Percentiles rank a stretch among this genome's conserved stretches.
Evolutionary conservation across 2,888 invertebrate genomes (phyloP).

Genomic region (Tineola bisselliella): DNA sequence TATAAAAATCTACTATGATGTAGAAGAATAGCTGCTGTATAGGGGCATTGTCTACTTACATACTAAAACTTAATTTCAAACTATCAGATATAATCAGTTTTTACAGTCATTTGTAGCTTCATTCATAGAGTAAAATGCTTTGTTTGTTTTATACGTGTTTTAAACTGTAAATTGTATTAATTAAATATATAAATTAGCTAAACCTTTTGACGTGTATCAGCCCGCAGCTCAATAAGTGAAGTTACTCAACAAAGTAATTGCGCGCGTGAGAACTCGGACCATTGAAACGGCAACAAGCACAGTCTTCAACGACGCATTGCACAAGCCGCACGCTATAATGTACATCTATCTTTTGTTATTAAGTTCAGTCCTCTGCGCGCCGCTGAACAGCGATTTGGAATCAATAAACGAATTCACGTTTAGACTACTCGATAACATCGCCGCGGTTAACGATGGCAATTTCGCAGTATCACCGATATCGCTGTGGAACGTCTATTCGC

Average conservation of each 20-base stretch:
- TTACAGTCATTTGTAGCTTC: no score
- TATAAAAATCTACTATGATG: no score
- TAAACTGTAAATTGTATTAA: no score
- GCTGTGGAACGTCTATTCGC: slow-evolving; percentile 50
- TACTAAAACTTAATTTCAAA: no score
- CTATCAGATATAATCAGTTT: no score
- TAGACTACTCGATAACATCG: slow-evolving; percentile 44
- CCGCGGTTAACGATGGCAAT: slow-evolving; percentile 47
- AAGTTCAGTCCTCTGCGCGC: slow-evolving; percentile 22
- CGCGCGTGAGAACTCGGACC: slow-evolving; percentile 36
- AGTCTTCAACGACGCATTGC: neutral
- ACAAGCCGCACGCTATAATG: slow-evolving; percentile 29
- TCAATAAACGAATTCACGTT: slow-evolving; percentile 47
- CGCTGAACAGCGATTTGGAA: slow-evolving; percentile 32
- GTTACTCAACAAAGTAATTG: slow-evolving; percentile 45
- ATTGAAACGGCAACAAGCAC: slow-evolving; percentile 31
- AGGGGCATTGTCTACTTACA: no score
- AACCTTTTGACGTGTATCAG: slow-evolving; percentile 13
- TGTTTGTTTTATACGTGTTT: no score
- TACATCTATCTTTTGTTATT: neutral
- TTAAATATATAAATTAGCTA: neutral
- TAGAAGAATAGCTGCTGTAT: no score
- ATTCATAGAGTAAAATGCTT: no score
- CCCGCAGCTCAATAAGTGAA: slow-evolving; percentile 16
- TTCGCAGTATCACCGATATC: slow-evolving; percentile 51